Percentiles rank a stretch among this genome's conserved stretches.
These are phyloP conservation scores for Ethmia dodecea DNA, from an alignment of 2,888 invertebrate genomes.

Conservation along the genomic window DNA sequence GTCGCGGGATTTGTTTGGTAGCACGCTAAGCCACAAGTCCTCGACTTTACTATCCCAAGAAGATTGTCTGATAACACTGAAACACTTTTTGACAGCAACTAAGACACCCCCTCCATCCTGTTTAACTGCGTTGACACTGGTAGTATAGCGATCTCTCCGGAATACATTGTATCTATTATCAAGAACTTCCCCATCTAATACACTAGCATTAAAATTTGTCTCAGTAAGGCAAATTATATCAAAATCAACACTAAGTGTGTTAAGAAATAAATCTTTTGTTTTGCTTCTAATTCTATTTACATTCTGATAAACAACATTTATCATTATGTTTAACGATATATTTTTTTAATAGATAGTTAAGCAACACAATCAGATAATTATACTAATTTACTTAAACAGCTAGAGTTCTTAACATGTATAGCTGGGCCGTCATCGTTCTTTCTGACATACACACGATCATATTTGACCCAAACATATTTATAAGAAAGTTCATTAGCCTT, in stretches of 20 bases:
- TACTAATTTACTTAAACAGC: not conserved
- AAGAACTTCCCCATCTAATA: conserved; percentile 7
- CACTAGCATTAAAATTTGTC: conserved; percentile 6
- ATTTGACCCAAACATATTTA: conserved; percentile 10
- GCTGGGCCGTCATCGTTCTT: conserved; percentile 3
- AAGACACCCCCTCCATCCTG: conserved; percentile 15
- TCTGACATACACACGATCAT: conserved; percentile 5
- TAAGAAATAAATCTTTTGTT: conserved; percentile 4
- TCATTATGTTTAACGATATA: not conserved
- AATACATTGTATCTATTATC: conserved; percentile 4
- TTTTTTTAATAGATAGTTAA: not conserved
- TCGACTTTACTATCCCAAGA: conserved; percentile 16
- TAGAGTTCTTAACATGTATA: conserved; percentile 1
- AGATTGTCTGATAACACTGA: conserved; percentile 10
- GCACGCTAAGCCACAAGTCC: conserved; percentile 17
- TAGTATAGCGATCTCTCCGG: conserved; percentile 1
- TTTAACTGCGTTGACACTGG: not conserved
- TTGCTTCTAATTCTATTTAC: conserved; percentile 9
- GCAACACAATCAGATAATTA: not conserved
- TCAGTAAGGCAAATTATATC: conserved; percentile 8
- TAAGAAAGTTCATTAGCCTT: conserved; percentile 1
- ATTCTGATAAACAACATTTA: conserved; percentile 6
- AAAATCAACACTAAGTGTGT: conserved; percentile 2
- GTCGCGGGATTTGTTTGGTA: not conserved
- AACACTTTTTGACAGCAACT: conserved; percentile 12